Percentiles rank a stretch among this genome's conserved stretches.
Conservation (phyloP, 2,113 vertebrate genomes). For the Phalacrocorax pelagicus region DNA sequence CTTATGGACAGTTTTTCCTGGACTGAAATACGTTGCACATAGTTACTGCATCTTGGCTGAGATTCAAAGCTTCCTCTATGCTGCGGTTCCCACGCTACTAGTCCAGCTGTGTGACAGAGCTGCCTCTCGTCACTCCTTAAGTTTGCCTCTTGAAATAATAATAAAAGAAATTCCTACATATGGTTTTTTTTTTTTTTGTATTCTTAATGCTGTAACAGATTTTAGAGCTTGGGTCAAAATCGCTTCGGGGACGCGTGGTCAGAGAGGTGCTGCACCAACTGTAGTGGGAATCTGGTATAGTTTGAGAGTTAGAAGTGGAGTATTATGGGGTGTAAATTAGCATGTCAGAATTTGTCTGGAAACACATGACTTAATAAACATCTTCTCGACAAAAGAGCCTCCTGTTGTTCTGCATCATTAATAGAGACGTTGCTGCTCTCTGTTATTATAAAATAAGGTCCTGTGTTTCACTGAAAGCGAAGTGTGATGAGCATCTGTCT, state of each 20-base stretch:
- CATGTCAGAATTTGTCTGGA: neutral
- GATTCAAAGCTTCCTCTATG: neutral
- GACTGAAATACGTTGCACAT: rapidly evolving
- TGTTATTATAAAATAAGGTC: neutral
- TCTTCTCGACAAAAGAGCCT: neutral
- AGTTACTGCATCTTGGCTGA: neutral
- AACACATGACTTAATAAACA: neutral
- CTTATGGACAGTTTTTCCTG: neutral
- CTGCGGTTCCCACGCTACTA: neutral
- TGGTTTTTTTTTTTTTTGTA: rapidly evolving
- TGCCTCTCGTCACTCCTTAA: neutral
- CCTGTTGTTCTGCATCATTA: neutral
- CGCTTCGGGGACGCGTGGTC: neutral
- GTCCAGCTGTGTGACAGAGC: neutral
- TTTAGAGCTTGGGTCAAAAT: neutral
- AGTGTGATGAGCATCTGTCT: neutral
- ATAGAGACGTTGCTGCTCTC: neutral
- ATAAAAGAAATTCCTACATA: neutral
- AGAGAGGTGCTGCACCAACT: rapidly evolving
- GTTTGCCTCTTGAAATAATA: neutral
- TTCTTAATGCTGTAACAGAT: neutral
- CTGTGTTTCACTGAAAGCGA: neutral
- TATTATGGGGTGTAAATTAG: neutral
- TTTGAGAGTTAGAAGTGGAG: neutral
- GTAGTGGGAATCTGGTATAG: neutral